Evolutionary conservation across 2,797 vertebrate genomes (phyloP).

Genomic region (Poliocrania exsul): DNA sequence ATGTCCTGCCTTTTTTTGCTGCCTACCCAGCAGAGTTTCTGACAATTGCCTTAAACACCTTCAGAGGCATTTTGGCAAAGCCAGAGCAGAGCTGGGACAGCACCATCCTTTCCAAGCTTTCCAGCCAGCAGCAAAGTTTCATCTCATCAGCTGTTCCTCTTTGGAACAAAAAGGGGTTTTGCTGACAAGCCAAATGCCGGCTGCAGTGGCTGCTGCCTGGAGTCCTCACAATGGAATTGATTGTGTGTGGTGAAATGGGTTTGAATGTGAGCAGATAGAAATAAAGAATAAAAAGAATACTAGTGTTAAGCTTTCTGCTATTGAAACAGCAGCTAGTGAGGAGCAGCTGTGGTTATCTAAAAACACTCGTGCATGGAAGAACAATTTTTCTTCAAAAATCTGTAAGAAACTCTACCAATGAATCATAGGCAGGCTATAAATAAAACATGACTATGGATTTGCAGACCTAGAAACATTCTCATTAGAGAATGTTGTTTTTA

Average conservation of each 20-base stretch:
- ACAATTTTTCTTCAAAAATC: slow-evolving; percentile 71
- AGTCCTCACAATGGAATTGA: slow-evolving; percentile 60
- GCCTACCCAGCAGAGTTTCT: neutral
- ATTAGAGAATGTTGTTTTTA: slow-evolving; percentile 72
- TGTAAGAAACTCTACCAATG: slow-evolving; percentile 79
- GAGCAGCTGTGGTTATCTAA: slow-evolving; percentile 75
- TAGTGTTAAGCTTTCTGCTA: slow-evolving; percentile 62
- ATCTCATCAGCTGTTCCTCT: slow-evolving; percentile 12
- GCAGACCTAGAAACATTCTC: slow-evolving; percentile 74
- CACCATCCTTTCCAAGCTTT: slow-evolving; percentile 30
- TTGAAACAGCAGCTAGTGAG: slow-evolving; percentile 63
- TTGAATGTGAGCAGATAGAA: slow-evolving; percentile 67
- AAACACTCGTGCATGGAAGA: slow-evolving; percentile 53
- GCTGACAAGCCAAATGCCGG: slow-evolving; percentile 45
- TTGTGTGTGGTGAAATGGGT: slow-evolving; percentile 58
- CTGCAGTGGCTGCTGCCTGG: slow-evolving; percentile 5
- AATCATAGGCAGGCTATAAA: slow-evolving; percentile 78
- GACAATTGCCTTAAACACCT: neutral
- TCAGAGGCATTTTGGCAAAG: neutral
- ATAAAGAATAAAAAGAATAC: slow-evolving; percentile 50
- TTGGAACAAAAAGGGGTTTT: slow-evolving; percentile 26
- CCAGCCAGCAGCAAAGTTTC: slow-evolving; percentile 8
- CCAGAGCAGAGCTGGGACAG: neutral
- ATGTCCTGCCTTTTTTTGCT: neutral
- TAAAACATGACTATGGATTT: slow-evolving; percentile 76